Conservation (phyloP, 2,797 vertebrate genomes). For the Stomatorhinus walkeri region DNA sequence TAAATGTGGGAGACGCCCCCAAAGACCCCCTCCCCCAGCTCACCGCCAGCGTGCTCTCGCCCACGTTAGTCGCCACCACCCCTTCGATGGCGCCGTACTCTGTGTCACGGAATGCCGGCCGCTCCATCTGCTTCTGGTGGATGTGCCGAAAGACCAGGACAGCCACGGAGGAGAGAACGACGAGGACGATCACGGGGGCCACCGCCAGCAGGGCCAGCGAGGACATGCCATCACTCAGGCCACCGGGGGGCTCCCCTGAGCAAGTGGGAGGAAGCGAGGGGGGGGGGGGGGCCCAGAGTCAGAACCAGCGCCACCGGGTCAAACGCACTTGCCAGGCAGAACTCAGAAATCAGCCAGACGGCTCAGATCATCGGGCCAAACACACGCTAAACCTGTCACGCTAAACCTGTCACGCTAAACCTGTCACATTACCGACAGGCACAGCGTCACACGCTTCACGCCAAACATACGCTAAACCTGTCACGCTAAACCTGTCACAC, state of each 20-base stretch:
- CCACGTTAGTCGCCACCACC: conserved; percentile 93
- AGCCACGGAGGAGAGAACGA: conserved; percentile 73
- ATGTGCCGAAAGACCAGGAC: conserved; percentile 79
- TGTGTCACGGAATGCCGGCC: conserved; percentile 80
- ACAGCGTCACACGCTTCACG: no score
- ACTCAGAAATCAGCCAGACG: neutral
- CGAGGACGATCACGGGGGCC: conserved; percentile 71
- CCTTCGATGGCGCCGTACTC: conserved; percentile 94
- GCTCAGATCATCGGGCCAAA: neutral
- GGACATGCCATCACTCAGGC: conserved; percentile 72
- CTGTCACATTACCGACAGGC: no score
- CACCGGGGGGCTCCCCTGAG: conserved; percentile 48
- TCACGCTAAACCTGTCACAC: no score
- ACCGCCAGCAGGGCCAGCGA: conserved; percentile 74
- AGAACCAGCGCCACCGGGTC: neutral
- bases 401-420: no score
- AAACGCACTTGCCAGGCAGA: neutral
- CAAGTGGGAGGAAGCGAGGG: neutral
- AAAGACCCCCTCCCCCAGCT: conserved; percentile 45
- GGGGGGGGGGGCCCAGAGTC: neutral
- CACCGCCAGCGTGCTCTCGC: conserved; percentile 93
- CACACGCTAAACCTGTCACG: neutral
- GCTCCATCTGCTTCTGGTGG: conserved; percentile 83
- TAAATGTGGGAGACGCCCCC: neutral
- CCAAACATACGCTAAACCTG: no score